Evolutionary conservation across 2,888 invertebrate genomes (phyloP).

Genomic region (Syrista parreyssii): DNA sequence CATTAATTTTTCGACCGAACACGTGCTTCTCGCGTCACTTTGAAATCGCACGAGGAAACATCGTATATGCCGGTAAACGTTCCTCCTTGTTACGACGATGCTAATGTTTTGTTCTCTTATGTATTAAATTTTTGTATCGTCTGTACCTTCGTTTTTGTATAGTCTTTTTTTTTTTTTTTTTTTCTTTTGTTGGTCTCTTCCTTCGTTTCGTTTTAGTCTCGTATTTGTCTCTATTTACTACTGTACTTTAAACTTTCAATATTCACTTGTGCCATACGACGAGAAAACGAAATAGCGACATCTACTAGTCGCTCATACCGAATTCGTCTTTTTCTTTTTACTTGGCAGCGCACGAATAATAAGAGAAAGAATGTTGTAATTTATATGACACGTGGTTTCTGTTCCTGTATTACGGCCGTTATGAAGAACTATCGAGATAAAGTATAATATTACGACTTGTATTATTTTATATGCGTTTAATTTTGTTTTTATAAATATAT

Average conservation of each 20-base stretch:
- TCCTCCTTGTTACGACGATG: neutral
- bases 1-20: neutral
- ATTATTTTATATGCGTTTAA: slow-evolving; percentile 63
- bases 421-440: slow-evolving; percentile 32
- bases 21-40: neutral
- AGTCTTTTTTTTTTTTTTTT: slow-evolving; percentile 14
- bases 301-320: neutral
- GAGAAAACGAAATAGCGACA: neutral
- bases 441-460: slow-evolving; percentile 55
- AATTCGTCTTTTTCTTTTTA: neutral
- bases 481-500: slow-evolving; percentile 65
- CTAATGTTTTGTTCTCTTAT: neutral
- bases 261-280: slow-evolving; percentile 8
- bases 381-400: slow-evolving; percentile 54
- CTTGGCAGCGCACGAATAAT: slow-evolving; percentile 20
- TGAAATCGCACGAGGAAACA: neutral
- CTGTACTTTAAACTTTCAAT: neutral
- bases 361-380: slow-evolving; percentile 25
- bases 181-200: slow-evolving; percentile 9
- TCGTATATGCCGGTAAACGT: neutral
- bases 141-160: neutral
- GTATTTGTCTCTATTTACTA: neutral
- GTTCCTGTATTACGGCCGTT: slow-evolving; percentile 54
- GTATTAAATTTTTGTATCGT: neutral
- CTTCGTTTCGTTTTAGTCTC: neutral